These are phyloP conservation scores for Caprella mutica DNA, from an alignment of 2,888 invertebrate species.

Conservation along the genomic window DNA sequence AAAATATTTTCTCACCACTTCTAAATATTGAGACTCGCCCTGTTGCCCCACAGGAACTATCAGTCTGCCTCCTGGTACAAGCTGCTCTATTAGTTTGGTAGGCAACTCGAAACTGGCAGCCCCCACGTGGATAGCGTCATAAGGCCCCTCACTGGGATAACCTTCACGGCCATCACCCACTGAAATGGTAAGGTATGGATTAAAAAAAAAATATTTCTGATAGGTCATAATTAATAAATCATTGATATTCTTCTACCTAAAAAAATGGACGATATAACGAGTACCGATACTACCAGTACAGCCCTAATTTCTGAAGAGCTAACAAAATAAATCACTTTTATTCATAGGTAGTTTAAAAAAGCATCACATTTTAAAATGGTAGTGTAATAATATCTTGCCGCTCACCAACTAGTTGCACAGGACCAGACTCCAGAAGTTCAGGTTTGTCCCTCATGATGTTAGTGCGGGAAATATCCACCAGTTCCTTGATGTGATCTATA, in stretches of 20 bases:
- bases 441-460: slow-evolving; percentile 68
- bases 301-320: too few relatives aligned
- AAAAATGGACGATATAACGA: too few relatives aligned
- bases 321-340: too few relatives aligned
- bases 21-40: slow-evolving; percentile 72
- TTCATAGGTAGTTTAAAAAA: too few relatives aligned
- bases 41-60: slow-evolving; percentile 82
- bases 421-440: slow-evolving; percentile 53
- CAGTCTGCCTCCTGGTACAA: slow-evolving; percentile 83
- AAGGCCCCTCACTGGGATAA: slow-evolving; percentile 61
- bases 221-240: too few relatives aligned
- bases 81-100: slow-evolving; percentile 67
- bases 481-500: slow-evolving; percentile 77
- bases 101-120: slow-evolving; percentile 73
- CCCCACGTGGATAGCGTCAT: slow-evolving; percentile 86
- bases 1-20: too few relatives aligned
- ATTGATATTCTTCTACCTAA: too few relatives aligned
- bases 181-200: too few relatives aligned
- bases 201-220: too few relatives aligned
- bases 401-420: slow-evolving; percentile 55
- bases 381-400: too few relatives aligned
- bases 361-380: too few relatives aligned
- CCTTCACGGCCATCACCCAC: slow-evolving; percentile 86
- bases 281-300: too few relatives aligned
- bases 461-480: slow-evolving; percentile 58